Evolutionary conservation across 2,113 vertebrate genomes (phyloP).

Genomic region (Rhynchomys soricoides): DNA sequence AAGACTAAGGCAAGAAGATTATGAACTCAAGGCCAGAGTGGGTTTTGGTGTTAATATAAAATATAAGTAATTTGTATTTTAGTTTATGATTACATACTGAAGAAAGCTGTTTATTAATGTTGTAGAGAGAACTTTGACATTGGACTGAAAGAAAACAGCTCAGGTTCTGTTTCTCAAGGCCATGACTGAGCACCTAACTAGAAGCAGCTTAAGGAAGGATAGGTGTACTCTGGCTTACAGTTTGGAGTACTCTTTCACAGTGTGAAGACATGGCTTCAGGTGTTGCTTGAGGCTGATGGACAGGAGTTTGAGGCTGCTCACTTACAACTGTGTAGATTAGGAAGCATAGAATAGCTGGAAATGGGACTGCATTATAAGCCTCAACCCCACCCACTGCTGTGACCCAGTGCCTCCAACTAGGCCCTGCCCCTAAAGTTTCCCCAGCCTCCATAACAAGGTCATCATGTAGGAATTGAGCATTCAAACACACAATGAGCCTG

Average conservation of each 20-base stretch:
- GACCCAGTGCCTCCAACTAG: not conserved
- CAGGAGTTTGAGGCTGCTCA: not conserved
- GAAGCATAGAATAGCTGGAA: not conserved
- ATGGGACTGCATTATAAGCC: not conserved
- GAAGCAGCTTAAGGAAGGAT: not conserved
- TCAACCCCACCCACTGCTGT: accelerated
- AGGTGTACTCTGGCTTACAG: not conserved
- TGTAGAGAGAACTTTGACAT: not conserved
- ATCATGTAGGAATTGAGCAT: no score
- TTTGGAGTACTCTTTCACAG: not conserved
- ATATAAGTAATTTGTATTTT: not conserved
- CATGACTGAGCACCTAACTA: not conserved
- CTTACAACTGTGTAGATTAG: not conserved
- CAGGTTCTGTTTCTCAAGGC: not conserved
- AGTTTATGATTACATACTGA: not conserved
- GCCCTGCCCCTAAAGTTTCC: not conserved
- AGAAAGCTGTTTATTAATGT: not conserved
- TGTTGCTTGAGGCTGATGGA: not conserved
- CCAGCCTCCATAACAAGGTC: not conserved
- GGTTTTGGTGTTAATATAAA: not conserved
- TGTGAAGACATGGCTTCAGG: not conserved
- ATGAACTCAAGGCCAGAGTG: not conserved
- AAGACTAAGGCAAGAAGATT: not conserved
- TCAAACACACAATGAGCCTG: not conserved
- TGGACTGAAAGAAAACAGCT: not conserved